Evolutionary conservation across 2,888 invertebrate genomes (phyloP), one percentile per base, ranked within the genome.

Genomic region (Litoditis marina): DNA sequence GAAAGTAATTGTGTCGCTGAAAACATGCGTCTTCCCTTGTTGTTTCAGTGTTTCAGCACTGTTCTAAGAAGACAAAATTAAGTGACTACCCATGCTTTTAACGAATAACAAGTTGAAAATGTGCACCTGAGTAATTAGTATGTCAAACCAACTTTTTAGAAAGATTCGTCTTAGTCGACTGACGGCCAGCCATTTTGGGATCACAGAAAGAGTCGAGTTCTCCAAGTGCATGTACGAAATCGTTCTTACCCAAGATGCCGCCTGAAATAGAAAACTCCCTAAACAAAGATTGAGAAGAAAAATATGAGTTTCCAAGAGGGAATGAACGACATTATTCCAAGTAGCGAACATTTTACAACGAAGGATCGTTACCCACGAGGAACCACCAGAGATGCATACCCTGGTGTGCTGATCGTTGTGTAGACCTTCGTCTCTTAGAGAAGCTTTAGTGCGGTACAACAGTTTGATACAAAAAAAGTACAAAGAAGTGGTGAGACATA

Each of bases 101-200:
- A 50, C 8, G 50, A 11, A 25, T 7, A 50, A 16, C 13, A n/a
- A 30, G 28, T 11, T 13, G 13, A 6, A 27, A 51, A 51, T 4
- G 28, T 42, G 25, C 27, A 57, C 47, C 25, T 32, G n/a, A n/a
- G n/a, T n/a, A n/a, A n/a, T n/a, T 36, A 8, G 34, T 22, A 32
- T 51, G 25, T 28, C 51, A 51, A 1, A 28, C 32, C n/a, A 50
- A 39, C 16, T 59, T 59, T 25, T 25, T 19, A 27, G 50, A 36
- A n/a, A 36, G 39, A 36, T n/a, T 65, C 1, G 58, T 47, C 5
- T 49, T 42, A 27, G 53, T n/a, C n/a, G n/a, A n/a, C n/a, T 58
- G 1, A 22, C 44, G 1, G 77, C 55, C 0, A 80, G 42, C 79
- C 79, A 79, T 49, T 71, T 70, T 4, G 80, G 80, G 11, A 80